Evolutionary conservation across 2,888 invertebrate species (phyloP).

Genomic region (Cephus nigrinus): DNA sequence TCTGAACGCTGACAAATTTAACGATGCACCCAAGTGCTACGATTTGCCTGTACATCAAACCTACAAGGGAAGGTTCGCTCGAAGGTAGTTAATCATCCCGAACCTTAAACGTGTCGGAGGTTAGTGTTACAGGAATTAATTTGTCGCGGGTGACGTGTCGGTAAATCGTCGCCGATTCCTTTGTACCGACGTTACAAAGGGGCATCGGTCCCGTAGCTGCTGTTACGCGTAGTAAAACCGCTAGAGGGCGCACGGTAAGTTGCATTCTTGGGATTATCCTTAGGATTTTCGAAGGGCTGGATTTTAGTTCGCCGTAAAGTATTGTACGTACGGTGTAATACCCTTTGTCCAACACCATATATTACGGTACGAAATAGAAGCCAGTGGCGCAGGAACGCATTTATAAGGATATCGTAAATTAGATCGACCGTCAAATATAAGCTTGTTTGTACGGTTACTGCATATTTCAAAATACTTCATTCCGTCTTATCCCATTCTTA

Average conservation of each 20-base stretch:
- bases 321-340: not conserved
- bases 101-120: constrained; percentile 57
- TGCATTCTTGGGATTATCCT: not conserved
- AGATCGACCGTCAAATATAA: not conserved
- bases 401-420: constrained; percentile 13
- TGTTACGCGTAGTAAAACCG: not conserved
- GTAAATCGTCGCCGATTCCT: constrained; percentile 52
- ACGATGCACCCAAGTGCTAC: not conserved
- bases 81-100: constrained; percentile 55
- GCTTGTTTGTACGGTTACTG: not conserved
- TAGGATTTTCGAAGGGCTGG: not conserved
- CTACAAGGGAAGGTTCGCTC: not conserved
- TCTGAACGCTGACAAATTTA: not conserved
- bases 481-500: not conserved
- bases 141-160: constrained; percentile 60
- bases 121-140: constrained; percentile 58
- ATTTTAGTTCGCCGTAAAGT: not conserved
- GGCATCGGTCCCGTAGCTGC: not conserved
- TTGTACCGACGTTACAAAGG: not conserved
- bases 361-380: constrained; percentile 24
- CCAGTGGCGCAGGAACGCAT: constrained; percentile 19
- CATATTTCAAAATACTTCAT: not conserved
- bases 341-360: constrained; percentile 8
- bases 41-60: not conserved
- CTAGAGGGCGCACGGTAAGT: not conserved